Evolutionary conservation across 2,113 vertebrate species (phyloP).

Genomic region (Strigops habroptila): DNA sequence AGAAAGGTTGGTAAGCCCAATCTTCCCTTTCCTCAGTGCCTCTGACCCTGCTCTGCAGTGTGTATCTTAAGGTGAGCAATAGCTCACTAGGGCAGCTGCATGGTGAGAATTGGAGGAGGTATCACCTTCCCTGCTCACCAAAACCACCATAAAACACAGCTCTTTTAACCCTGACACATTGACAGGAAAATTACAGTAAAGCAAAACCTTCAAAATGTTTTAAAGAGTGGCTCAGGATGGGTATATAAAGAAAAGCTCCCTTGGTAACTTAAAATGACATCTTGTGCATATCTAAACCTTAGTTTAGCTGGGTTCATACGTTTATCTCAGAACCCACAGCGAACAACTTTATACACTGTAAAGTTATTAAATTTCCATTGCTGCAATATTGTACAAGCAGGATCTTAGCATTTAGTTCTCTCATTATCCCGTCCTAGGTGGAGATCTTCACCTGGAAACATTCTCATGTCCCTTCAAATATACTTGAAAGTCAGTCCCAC

Average conservation of each 20-base stretch:
- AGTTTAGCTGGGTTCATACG: neutral
- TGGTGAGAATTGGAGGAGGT: neutral
- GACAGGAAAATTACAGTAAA: neutral
- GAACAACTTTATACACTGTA: neutral
- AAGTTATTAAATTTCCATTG: neutral
- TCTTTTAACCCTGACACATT: neutral
- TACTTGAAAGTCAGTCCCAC: neutral
- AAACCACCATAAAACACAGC: neutral
- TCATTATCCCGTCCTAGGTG: neutral
- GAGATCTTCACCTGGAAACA: neutral
- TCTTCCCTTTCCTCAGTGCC: neutral
- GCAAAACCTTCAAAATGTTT: neutral
- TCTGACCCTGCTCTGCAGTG: neutral
- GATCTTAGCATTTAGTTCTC: neutral
- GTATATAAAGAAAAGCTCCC: neutral
- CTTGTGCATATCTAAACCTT: neutral
- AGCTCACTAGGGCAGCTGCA: neutral
- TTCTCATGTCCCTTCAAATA: neutral
- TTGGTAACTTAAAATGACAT: neutral
- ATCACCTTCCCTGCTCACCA: neutral
- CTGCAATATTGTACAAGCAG: neutral
- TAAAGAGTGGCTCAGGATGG: neutral
- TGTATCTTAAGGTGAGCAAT: neutral
- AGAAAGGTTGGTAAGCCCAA: neutral
- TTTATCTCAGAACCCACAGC: neutral